A percentile compares a stretch with the other conserved stretches of the same genome.
Evolutionary conservation across 2,888 invertebrate genomes (phyloP).

Genomic region (Oxycera nigricornis): DNA sequence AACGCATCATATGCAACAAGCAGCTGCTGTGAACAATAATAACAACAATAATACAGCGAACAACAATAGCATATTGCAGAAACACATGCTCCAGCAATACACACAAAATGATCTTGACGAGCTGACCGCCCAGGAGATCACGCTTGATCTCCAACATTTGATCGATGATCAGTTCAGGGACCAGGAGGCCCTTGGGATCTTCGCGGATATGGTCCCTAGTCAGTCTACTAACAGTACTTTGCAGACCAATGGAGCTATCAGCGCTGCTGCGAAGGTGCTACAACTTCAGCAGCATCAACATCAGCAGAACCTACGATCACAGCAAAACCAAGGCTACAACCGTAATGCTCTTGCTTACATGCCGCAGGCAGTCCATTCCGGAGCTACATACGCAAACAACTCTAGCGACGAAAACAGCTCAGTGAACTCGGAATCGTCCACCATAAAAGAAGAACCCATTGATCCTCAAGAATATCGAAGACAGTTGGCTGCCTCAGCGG

Average conservation of each 20-base stretch:
- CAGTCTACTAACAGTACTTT: constrained; percentile 52
- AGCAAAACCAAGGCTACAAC: constrained; percentile 62
- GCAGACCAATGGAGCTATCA: constrained; percentile 60
- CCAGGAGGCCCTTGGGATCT: constrained; percentile 74
- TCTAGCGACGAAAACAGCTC: constrained; percentile 68
- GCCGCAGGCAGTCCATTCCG: constrained; percentile 88
- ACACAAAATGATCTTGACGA: constrained; percentile 85
- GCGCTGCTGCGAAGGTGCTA: constrained; percentile 60
- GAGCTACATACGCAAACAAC: constrained; percentile 63
- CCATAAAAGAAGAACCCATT: constrained; percentile 86
- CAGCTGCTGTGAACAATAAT: constrained; percentile 54
- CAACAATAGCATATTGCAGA: constrained; percentile 65
- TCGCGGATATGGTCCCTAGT: constrained; percentile 77
- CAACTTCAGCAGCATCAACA: constrained; percentile 60
- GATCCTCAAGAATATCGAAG: constrained; percentile 80
- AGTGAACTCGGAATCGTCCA: constrained; percentile 71
- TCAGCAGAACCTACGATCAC: constrained; percentile 54
- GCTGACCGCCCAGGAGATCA: constrained; percentile 90
- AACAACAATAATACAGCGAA: constrained; percentile 49
- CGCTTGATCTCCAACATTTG: constrained; percentile 88
- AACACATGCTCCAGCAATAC: constrained; percentile 73
- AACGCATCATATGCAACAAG: constrained; percentile 61
- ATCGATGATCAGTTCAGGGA: constrained; percentile 93
- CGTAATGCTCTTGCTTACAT: constrained; percentile 84
- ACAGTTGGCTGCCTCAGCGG: constrained; percentile 66